These are phyloP conservation scores for Phylloscopus collybita DNA, from an alignment of 2,797 vertebrate genomes.

Conservation along the genomic window DNA sequence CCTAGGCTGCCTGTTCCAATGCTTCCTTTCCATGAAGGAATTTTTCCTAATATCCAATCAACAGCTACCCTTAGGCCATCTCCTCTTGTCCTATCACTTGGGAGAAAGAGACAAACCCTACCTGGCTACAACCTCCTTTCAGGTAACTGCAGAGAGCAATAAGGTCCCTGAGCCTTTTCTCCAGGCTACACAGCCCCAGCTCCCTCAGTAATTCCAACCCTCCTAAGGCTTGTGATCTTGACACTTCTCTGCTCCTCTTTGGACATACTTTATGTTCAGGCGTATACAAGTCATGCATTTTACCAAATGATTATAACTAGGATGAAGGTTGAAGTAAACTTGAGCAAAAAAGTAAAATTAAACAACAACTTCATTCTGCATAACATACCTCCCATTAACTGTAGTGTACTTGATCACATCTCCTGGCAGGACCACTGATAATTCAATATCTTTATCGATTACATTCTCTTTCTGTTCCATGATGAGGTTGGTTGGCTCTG, in stretches of 20 bases:
- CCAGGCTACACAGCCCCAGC: neutral
- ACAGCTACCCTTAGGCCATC: neutral
- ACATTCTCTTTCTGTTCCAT: constrained; percentile 93
- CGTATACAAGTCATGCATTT: neutral
- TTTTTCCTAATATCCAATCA: neutral
- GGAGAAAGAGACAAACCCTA: neutral
- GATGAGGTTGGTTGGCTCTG: constrained; percentile 71
- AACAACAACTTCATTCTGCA: neutral
- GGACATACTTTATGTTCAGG: neutral
- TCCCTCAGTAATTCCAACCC: neutral
- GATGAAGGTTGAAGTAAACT: neutral
- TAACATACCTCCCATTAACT: constrained; percentile 89
- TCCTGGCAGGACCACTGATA: constrained; percentile 90
- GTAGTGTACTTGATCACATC: constrained; percentile 85
- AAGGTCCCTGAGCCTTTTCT: neutral
- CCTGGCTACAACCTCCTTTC: neutral
- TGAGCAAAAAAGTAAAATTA: neutral
- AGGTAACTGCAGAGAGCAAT: neutral
- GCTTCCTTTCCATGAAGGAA: neutral
- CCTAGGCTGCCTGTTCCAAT: neutral
- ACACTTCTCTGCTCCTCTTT: neutral
- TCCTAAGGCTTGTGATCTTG: neutral
- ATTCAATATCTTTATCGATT: constrained; percentile 87
- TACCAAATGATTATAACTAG: neutral
- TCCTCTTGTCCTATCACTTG: neutral